Percentiles rank a stretch among this genome's conserved stretches.
Evolutionary conservation across 2,888 invertebrate genomes (phyloP).

Genomic region (Cetonia aurata): DNA sequence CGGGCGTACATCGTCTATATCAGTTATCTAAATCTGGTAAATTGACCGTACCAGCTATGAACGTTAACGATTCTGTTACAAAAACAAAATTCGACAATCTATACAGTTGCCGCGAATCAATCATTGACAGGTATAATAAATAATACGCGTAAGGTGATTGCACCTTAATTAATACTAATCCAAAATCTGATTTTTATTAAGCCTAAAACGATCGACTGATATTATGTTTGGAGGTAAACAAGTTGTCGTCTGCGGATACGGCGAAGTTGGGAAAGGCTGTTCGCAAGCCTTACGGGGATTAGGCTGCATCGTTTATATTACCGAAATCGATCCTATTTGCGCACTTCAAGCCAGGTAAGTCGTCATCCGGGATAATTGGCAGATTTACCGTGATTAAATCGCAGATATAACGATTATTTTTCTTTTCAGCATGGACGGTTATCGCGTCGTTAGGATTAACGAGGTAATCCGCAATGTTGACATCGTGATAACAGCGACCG

Average conservation of each 20-base stretch:
- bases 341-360: constrained; percentile 91
- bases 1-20: constrained; percentile 97
- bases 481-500: constrained; percentile 97
- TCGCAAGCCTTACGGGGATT: constrained; percentile 94
- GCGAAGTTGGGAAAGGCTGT: constrained; percentile 97
- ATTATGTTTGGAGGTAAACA: constrained; percentile 99
- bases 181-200: constrained; percentile 52
- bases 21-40: constrained; percentile 95
- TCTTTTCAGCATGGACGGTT: constrained; percentile 91
- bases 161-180: too few relatives aligned
- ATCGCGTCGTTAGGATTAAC: constrained; percentile 92
- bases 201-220: constrained; percentile 88
- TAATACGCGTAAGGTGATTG: constrained; percentile 4
- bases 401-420: constrained; percentile 32
- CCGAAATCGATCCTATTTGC: constrained; percentile 98
- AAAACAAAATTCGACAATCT: constrained; percentile 98
- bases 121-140: constrained; percentile 79
- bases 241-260: constrained; percentile 95
- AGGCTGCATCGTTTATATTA: constrained; percentile 92
- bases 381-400: constrained; percentile 1
- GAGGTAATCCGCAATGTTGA: constrained; percentile 95
- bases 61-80: constrained; percentile 97
- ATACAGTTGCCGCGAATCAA: constrained; percentile 94
- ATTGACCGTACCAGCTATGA: constrained; percentile 96
- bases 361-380: constrained; percentile 30